These are phyloP conservation scores for Stigmatopora argus DNA, from an alignment of 2,113 vertebrate genomes.

Conservation along the genomic window DNA sequence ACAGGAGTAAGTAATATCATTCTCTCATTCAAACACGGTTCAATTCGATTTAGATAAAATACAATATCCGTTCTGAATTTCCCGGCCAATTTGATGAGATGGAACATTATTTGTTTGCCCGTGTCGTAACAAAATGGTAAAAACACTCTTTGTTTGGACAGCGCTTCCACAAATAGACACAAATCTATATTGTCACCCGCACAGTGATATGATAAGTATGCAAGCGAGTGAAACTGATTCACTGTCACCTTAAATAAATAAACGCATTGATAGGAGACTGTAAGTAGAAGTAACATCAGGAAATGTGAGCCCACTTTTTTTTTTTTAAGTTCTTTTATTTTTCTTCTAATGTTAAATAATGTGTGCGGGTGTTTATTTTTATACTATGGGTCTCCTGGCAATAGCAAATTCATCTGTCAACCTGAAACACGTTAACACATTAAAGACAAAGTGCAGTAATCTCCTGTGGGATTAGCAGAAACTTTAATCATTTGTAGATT, in stretches of 20 bases:
- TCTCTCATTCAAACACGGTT: constrained; percentile 1
- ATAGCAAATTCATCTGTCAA: constrained; percentile 32
- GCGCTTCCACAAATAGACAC: constrained; percentile 16
- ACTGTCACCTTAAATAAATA: constrained; percentile 32
- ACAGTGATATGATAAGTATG: constrained; percentile 27
- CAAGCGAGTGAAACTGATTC: constrained; percentile 9
- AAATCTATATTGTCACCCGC: neutral
- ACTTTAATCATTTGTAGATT: constrained; percentile 69
- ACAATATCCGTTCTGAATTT: constrained; percentile 20
- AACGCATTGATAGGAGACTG: constrained; percentile 18
- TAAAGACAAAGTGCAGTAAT: constrained; percentile 57
- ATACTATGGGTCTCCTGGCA: constrained; percentile 30
- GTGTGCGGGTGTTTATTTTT: constrained; percentile 38
- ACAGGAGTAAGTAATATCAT: neutral
- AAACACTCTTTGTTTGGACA: constrained; percentile 52
- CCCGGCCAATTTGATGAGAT: constrained; percentile 38
- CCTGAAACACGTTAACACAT: constrained; percentile 50
- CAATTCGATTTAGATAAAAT: constrained; percentile 11
- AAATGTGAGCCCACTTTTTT: constrained; percentile 27
- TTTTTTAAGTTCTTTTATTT: constrained; percentile 24
- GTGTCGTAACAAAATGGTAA: constrained; percentile 31
- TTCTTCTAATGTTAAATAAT: neutral
- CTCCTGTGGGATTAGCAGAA: constrained; percentile 49
- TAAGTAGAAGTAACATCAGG: constrained; percentile 5
- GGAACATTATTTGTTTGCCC: constrained; percentile 46